phyloP scores from a whole-genome alignment of 1,140 invertebrate genomes.

The Drosophila nigrodunni region DNA sequence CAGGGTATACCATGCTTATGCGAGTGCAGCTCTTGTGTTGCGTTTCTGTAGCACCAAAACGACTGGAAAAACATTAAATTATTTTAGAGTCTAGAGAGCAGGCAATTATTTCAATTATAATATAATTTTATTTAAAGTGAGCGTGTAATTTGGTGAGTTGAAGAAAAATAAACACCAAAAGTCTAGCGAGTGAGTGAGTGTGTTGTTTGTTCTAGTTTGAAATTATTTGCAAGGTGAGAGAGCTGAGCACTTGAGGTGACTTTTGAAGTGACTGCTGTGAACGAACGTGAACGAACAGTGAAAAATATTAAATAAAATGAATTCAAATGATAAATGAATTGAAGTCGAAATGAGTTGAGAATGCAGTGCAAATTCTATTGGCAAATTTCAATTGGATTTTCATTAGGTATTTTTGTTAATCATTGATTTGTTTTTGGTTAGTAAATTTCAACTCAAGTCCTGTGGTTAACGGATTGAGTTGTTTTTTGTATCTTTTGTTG shows the following conservation, averaged over 20 bases:
- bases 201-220: conserved; percentile 3
- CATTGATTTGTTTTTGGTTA: conserved; percentile 4
- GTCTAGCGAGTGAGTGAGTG: not conserved
- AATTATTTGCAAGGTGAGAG: conserved; percentile 20
- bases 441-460: conserved; percentile 24
- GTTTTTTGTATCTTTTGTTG: conserved; percentile 29
- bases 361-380: conserved; percentile 73
- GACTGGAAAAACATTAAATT: conserved; percentile 28
- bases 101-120: not conserved
- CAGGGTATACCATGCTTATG: conserved; percentile 21
- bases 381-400: conserved; percentile 45
- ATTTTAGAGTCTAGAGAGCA: conserved; percentile 30
- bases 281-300: conserved; percentile 24
- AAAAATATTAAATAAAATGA: not conserved
- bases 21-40: conserved; percentile 28
- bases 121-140: not conserved
- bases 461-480: conserved; percentile 11
- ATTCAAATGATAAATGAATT: conserved; percentile 2
- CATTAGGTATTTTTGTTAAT: conserved; percentile 17
- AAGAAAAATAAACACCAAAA: conserved; percentile 2
- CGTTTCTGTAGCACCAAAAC: conserved; percentile 11
- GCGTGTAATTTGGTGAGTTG: conserved; percentile 4
- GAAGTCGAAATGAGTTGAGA: conserved; percentile 30
- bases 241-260: conserved; percentile 6
- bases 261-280: conserved; percentile 11